Conservation (phyloP, 2,888 invertebrate genomes). For the Pseudoips prasinana region DNA sequence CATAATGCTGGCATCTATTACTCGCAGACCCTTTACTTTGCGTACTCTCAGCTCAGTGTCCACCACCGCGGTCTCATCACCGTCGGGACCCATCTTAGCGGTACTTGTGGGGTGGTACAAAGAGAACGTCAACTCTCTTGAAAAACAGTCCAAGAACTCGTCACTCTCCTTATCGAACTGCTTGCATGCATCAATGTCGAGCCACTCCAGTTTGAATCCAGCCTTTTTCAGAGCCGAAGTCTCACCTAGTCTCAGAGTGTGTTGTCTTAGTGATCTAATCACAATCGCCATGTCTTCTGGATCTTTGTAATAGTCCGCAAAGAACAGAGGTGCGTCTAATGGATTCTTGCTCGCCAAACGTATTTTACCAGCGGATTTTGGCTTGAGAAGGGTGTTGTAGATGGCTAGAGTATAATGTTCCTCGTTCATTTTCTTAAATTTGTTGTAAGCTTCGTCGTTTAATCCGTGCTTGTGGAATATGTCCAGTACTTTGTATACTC, state of each 20-base stretch:
- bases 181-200: conserved; percentile 80
- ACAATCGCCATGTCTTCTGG: conserved; percentile 79
- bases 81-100: conserved; percentile 75
- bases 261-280: conserved; percentile 69
- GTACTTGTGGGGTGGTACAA: conserved; percentile 81
- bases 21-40: conserved; percentile 73
- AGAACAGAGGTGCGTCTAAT: conserved; percentile 83
- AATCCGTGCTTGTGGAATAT: conserved; percentile 54
- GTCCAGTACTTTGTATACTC: conserved; percentile 71
- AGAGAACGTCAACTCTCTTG: conserved; percentile 73
- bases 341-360: conserved; percentile 84
- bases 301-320: conserved; percentile 85
- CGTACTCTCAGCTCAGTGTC: conserved; percentile 74
- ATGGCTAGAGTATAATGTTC: conserved; percentile 75
- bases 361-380: conserved; percentile 83
- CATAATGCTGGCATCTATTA: conserved; percentile 83
- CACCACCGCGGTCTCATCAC: conserved; percentile 75
- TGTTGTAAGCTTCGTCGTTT: conserved; percentile 64
- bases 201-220: conserved; percentile 76
- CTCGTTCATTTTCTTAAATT: conserved; percentile 63
- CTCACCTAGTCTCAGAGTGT: conserved; percentile 62
- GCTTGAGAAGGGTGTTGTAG: conserved; percentile 84
- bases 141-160: conserved; percentile 87
- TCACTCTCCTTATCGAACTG: conserved; percentile 79
- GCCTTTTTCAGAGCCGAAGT: conserved; percentile 76